Base-by-base conservation (phyloP, 2,888 invertebrate species). In the Agriopis leucophaearia region DNA sequence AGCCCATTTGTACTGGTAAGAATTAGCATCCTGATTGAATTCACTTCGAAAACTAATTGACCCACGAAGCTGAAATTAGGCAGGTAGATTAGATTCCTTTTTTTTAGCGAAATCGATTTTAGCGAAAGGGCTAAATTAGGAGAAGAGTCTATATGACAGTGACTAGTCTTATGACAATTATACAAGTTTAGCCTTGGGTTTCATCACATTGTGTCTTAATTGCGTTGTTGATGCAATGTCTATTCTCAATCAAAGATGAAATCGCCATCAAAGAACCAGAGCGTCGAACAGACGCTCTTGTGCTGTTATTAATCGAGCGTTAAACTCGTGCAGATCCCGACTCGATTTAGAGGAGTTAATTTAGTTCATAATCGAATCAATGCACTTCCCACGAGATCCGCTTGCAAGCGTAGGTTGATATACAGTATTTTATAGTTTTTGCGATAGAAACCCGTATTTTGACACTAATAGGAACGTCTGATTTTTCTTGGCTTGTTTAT, bases 331-430 rank as follows among this genome's bases (percentile, higher is more conserved):
- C 81, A 77, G 81, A 81, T 80, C 77, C 79, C 75, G 78, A 85
- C 87, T 81, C 70, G 80, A 80, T 81, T 77, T 75, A 73, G 72
- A 81, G 72, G 77, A 85, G 82, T 78, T 88, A 88, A 90, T 88
- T 85, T 77, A 83, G 81, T 78, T 79, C 81, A 80, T 85, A 86
- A 89, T 87, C 82, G 79, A 88, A 84, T 85, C 84, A 82, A 82
- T 84, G 81, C 83, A 81, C 80, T 89, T 89, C 88, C 82, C 88
- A 88, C 87, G 85, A 81, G 73, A 79, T 69, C 62, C 68, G 64
- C 71, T 73, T 73, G 73, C 83, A 81, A 78, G 80, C 78, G 72
- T 77, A 67, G 74, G 73, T 65, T 75, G 80, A 38, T 8, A 78
- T 8, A 78, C 76, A 66, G 55, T 68, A 64, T 74, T 75, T 74